Evolutionary conservation across 1,140 invertebrate genomes (phyloP).

Genomic region (Antheraea pernyi): DNA sequence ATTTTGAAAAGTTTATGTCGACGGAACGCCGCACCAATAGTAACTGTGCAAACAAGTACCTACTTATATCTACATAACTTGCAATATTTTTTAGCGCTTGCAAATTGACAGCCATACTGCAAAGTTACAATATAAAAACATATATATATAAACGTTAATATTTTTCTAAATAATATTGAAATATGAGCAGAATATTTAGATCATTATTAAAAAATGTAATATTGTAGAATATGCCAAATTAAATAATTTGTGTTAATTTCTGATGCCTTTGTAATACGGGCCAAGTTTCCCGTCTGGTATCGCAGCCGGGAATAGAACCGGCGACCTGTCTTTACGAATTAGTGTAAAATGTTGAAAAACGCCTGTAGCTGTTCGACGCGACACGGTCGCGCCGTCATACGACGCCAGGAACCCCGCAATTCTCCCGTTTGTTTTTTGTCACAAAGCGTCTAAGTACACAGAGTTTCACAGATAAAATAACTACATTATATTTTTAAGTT

Average conservation of each 20-base stretch:
- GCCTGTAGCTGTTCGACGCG: slow-evolving; percentile 32
- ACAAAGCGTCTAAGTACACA: not conserved
- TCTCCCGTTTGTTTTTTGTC: not conserved
- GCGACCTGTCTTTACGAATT: slow-evolving; percentile 65
- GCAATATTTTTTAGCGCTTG: too few species aligned
- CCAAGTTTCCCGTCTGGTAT: slow-evolving; percentile 38
- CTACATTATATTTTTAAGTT: too few species aligned
- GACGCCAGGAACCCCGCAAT: not conserved
- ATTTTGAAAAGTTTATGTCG: slow-evolving; percentile 64
- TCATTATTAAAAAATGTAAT: not conserved
- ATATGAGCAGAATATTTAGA: too few species aligned
- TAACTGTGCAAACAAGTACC: too few species aligned
- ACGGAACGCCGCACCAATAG: slow-evolving; percentile 18
- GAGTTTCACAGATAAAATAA: not conserved
- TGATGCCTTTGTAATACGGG: slow-evolving; percentile 32
- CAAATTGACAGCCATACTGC: too few species aligned
- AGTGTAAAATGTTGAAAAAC: slow-evolving; percentile 70
- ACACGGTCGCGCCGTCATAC: not conserved
- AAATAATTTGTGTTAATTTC: slow-evolving; percentile 30
- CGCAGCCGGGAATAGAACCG: slow-evolving; percentile 69
- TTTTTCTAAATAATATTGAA: too few species aligned
- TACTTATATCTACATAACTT: too few species aligned
- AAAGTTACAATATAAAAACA: too few species aligned
- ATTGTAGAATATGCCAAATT: slow-evolving; percentile 14
- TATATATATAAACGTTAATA: too few species aligned